A percentile compares a stretch with the other conserved stretches of the same genome.
phyloP scores from a whole-genome alignment of 2,113 vertebrate genomes.

The Montifringilla adamsi region DNA sequence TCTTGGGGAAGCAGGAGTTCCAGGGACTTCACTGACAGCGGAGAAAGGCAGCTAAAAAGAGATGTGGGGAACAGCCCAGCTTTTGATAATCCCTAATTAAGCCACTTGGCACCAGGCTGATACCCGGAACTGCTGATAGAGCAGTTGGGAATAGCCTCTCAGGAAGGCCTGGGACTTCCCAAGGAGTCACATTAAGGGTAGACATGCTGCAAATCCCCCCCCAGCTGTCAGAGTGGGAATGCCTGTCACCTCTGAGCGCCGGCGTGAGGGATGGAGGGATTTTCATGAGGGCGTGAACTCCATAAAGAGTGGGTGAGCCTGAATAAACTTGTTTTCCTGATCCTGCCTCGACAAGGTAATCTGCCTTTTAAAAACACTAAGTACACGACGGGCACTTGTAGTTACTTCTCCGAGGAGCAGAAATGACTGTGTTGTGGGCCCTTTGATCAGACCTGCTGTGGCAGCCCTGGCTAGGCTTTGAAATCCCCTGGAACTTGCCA shows the following conservation, averaged over 20 bases:
- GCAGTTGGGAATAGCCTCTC: neutral
- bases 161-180: neutral
- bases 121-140: neutral
- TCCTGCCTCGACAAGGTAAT: neutral
- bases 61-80: neutral
- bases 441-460: neutral
- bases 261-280: neutral
- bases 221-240: neutral
- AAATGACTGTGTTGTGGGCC: neutral
- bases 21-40: neutral
- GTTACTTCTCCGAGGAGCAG: neutral
- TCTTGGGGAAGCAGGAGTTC: neutral
- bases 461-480: neutral
- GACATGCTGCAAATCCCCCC: neutral
- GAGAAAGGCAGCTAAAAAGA: neutral
- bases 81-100: conserved; percentile 23
- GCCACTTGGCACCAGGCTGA: conserved; percentile 1
- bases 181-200: neutral
- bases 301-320: neutral
- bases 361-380: neutral
- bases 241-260: neutral
- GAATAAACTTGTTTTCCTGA: neutral
- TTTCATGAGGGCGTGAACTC: neutral
- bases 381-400: neutral
- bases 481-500: neutral